These are phyloP conservation scores for Tragulus kanchil DNA, from an alignment of 2,113 vertebrate species.

Conservation along the genomic window DNA sequence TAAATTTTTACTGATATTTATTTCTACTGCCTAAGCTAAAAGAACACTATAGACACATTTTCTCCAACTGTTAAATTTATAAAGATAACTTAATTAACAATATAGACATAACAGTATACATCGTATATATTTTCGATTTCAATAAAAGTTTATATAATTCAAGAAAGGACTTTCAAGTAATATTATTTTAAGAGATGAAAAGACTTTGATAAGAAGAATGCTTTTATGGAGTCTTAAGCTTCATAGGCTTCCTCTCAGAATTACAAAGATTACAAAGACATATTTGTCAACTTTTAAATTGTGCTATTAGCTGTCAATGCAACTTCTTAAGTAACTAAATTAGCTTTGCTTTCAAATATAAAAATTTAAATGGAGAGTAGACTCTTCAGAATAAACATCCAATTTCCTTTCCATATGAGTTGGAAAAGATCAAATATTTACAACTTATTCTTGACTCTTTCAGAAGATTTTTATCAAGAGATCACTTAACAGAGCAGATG, in stretches of 20 bases:
- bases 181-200: conserved; percentile 61
- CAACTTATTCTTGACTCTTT: conserved; percentile 53
- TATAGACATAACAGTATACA: background rate
- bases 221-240: conserved; percentile 55
- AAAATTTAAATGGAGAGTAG: conserved; percentile 16
- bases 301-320: background rate
- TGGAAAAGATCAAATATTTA: conserved; percentile 34
- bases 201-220: background rate
- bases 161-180: conserved; percentile 49
- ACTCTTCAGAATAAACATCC: background rate
- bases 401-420: background rate
- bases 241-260: conserved; percentile 21
- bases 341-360: conserved; percentile 46
- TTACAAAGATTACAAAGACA: conserved; percentile 37
- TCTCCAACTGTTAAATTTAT: background rate
- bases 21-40: conserved; percentile 33
- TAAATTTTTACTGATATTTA: conserved; percentile 1
- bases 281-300: background rate
- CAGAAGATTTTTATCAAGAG: background rate
- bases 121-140: conserved; percentile 53
- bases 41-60: background rate
- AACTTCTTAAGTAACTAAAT: background rate
- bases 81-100: conserved; percentile 19
- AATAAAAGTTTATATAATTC: conserved; percentile 50
- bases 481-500: background rate